A percentile compares a stretch with the other conserved stretches of the same genome.
These are phyloP conservation scores for Chrysopilus asiliformis DNA, from an alignment of 2,888 invertebrate genomes.

Conservation along the genomic window DNA sequence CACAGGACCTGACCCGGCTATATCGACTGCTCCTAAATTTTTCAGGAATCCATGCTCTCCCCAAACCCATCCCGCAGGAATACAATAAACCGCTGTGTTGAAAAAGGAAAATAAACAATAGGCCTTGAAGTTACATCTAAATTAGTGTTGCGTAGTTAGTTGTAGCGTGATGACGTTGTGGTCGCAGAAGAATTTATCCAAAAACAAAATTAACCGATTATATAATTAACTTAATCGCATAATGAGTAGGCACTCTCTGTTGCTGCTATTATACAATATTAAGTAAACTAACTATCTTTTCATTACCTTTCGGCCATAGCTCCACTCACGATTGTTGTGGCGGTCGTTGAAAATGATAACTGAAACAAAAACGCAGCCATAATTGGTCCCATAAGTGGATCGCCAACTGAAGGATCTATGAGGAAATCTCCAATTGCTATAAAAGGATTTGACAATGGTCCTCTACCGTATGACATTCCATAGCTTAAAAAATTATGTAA, in stretches of 20 bases:
- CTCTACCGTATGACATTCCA: constrained; percentile 76
- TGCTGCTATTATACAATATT: neutral
- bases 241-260: too few species aligned
- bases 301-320: constrained; percentile 83
- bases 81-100: constrained; percentile 80
- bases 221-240: constrained; percentile 7
- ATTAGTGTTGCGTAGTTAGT: too few species aligned
- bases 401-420: constrained; percentile 58
- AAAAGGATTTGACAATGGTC: constrained; percentile 59
- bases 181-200: neutral
- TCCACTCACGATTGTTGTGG: constrained; percentile 85
- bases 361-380: constrained; percentile 86
- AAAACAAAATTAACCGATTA: neutral
- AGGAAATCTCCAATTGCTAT: constrained; percentile 75
- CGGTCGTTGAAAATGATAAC: constrained; percentile 70
- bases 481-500: too few species aligned
- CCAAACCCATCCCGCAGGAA: constrained; percentile 92
- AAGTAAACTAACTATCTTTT: constrained; percentile 1
- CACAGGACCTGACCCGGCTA: constrained; percentile 84
- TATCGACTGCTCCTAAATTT: constrained; percentile 75
- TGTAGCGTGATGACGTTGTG: too few species aligned
- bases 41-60: constrained; percentile 76
- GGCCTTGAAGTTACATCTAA: constrained; percentile 82
- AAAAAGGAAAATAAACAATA: constrained; percentile 81
- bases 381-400: constrained; percentile 68